Evolutionary conservation across 2,797 vertebrate species (phyloP).

Genomic region (Buphagus erythrorhynchus): DNA sequence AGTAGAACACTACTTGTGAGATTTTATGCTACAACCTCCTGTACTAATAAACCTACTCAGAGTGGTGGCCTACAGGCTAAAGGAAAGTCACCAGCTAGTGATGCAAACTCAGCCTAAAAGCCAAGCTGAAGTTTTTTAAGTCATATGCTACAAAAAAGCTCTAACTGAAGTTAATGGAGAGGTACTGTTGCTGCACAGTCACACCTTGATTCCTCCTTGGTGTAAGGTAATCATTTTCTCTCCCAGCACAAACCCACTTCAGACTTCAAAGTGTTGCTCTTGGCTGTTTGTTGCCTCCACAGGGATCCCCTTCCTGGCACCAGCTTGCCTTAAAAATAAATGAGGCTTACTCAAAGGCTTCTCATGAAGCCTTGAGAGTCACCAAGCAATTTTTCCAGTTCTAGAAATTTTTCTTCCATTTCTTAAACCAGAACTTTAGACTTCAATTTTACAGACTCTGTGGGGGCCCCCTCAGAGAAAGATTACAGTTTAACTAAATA

Average conservation of each 20-base stretch:
- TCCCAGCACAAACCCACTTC: neutral
- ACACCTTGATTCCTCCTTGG: neutral
- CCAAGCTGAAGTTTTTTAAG: neutral
- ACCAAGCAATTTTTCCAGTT: neutral
- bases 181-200: neutral
- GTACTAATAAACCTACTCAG: neutral
- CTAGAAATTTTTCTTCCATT: neutral
- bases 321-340: neutral
- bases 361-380: neutral
- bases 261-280: neutral
- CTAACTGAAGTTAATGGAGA: neutral
- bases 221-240: neutral
- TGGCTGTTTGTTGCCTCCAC: neutral
- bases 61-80: neutral
- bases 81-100: neutral
- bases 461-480: neutral
- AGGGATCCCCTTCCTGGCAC: neutral
- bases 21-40: neutral
- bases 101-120: neutral
- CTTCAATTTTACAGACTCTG: neutral
- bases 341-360: neutral
- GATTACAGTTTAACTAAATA: neutral
- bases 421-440: neutral
- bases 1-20: accelerated
- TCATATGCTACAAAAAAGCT: neutral